A percentile compares a stretch with the other conserved stretches of the same genome.
phyloP scores from a whole-genome alignment of 2,113 vertebrate species.

The Siniperca chuatsi region DNA sequence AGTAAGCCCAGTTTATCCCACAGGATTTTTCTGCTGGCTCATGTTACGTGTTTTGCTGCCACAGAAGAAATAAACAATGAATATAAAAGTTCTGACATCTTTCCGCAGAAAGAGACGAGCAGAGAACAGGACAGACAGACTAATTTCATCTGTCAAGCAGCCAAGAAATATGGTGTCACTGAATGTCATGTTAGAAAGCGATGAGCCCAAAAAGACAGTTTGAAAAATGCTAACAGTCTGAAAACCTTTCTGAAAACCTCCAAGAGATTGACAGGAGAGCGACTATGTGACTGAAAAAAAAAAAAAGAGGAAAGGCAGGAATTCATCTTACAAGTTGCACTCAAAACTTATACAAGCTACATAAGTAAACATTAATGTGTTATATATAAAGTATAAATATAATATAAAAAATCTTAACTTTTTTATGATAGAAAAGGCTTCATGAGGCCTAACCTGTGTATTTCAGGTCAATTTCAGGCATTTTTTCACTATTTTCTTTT shows the following conservation, averaged over 20 bases:
- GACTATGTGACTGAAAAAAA: background rate
- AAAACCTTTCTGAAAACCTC: background rate
- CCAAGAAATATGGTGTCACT: conserved; percentile 4
- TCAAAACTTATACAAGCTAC: background rate
- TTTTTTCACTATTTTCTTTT: background rate
- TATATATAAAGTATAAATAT: too few species aligned
- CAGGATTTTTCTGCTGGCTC: background rate
- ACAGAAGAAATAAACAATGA: background rate
- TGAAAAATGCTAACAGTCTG: background rate
- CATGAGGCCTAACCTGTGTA: background rate
- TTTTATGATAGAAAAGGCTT: background rate
- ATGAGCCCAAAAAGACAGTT: background rate
- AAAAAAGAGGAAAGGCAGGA: background rate
- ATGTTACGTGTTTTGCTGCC: background rate
- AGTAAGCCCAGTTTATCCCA: background rate
- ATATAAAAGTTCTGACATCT: background rate
- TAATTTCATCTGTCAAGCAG: background rate
- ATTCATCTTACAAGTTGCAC: background rate
- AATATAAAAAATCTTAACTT: background rate
- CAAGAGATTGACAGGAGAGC: background rate
- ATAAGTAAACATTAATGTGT: background rate
- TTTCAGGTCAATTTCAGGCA: background rate
- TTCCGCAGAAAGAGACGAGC: background rate
- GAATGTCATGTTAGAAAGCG: conserved; percentile 1
- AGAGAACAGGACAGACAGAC: background rate